These are phyloP conservation scores for Catharus bicknelli DNA, from an alignment of 2,113 vertebrate species.

Conservation along the genomic window DNA sequence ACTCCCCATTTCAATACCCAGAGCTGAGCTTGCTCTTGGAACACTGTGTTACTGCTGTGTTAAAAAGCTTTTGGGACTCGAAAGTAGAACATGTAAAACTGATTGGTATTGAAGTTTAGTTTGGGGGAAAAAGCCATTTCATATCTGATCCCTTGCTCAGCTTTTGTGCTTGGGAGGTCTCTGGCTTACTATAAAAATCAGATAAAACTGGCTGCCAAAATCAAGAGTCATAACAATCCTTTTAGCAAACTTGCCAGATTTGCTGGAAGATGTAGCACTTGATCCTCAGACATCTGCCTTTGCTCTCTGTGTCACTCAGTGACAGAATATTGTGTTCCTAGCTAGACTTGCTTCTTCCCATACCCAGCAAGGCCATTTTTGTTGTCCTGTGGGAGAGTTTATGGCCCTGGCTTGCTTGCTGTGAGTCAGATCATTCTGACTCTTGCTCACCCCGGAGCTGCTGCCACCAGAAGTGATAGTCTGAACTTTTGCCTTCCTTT, in stretches of 20 bases:
- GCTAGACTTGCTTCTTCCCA: not conserved
- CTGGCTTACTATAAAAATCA: constrained; percentile 27
- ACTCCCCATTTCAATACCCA: not conserved
- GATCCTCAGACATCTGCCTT: not conserved
- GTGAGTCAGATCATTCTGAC: not conserved
- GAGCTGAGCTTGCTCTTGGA: not conserved
- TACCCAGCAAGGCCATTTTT: not conserved
- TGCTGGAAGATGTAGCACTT: not conserved
- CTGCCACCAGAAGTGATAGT: not conserved
- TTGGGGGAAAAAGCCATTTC: not conserved
- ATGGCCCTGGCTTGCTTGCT: not conserved
- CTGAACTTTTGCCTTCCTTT: not conserved
- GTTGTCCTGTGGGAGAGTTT: not conserved
- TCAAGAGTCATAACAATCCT: constrained; percentile 32
- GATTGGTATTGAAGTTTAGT: constrained; percentile 33
- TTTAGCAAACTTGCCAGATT: not conserved
- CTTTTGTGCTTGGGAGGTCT: constrained; percentile 50
- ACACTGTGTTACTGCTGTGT: not conserved
- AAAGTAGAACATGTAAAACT: constrained; percentile 8
- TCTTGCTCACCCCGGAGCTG: not conserved
- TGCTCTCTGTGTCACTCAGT: not conserved
- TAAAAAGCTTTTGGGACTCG: not conserved
- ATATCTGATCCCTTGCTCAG: constrained; percentile 38
- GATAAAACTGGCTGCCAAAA: constrained; percentile 46
- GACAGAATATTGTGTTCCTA: not conserved